Conservation (phyloP, 2,113 vertebrate species). For the Recurvirostra avosetta region DNA sequence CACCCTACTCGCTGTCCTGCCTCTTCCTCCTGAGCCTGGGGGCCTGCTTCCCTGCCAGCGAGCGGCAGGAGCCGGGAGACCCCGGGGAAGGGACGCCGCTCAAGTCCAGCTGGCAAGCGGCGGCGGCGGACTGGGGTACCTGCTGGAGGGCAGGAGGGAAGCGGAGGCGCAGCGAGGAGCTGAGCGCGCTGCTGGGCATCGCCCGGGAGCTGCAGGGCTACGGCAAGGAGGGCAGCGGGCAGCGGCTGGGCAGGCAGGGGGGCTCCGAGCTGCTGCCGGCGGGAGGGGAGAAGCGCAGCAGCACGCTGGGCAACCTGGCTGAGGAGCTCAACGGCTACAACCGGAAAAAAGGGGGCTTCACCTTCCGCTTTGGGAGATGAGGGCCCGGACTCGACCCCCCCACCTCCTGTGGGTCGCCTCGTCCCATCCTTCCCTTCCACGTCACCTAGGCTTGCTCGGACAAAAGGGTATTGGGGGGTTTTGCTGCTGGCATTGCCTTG, state of each 20-base stretch:
- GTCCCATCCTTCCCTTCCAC: neutral
- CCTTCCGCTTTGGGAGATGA: constrained; percentile 74
- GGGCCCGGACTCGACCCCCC: neutral
- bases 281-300: neutral
- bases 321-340: constrained; percentile 66
- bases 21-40: constrained; percentile 68
- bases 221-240: neutral
- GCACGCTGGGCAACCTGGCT: constrained; percentile 25
- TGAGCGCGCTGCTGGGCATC: neutral
- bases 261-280: neutral
- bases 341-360: constrained; percentile 73
- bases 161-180: neutral
- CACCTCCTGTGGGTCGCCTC: neutral
- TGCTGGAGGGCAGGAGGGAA: neutral
- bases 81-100: neutral
- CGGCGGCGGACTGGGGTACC: accelerated
- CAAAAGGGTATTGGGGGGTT: neutral
- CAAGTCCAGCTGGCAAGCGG: neutral
- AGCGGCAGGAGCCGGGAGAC: neutral
- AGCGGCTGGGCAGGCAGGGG: neutral
- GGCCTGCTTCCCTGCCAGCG: constrained; percentile 25
- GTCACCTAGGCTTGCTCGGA: neutral
- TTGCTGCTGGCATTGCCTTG: neutral
- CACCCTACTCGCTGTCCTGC: constrained; percentile 20
- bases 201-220: constrained; percentile 26